A percentile compares a stretch with the other conserved stretches of the same genome.
phyloP scores from a whole-genome alignment of 1,140 invertebrate genomes.

The Drosophila eugracilis region DNA sequence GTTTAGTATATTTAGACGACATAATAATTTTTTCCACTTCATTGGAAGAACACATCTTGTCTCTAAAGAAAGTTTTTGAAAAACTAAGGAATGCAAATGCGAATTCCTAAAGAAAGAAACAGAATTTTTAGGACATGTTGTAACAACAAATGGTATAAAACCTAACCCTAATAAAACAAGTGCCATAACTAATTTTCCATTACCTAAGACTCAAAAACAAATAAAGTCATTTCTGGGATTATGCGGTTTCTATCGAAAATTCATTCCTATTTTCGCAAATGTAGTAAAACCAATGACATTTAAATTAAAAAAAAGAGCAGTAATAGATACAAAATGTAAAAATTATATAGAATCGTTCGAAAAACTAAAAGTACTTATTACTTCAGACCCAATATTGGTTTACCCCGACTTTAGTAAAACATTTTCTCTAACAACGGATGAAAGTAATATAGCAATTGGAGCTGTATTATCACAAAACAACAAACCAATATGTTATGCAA shows the following conservation, averaged over 20 bases:
- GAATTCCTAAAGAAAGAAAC: no score
- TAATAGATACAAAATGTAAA: neutral
- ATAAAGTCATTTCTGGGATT: slow-evolving; percentile 68
- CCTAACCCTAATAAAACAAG: no score
- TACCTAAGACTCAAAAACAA: slow-evolving; percentile 59
- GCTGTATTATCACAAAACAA: neutral
- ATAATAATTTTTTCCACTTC: no score
- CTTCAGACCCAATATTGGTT: neutral
- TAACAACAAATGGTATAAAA: slow-evolving; percentile 14
- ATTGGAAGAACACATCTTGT: no score
- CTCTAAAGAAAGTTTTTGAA: no score
- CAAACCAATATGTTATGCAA: neutral
- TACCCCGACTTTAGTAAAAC: neutral
- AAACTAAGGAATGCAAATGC: no score
- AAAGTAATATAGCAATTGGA: neutral
- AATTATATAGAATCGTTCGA: neutral
- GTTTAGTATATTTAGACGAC: no score
- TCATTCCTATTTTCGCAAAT: slow-evolving; percentile 20
- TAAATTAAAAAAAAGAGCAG: neutral
- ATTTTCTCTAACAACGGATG: neutral
- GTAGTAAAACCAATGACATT: neutral
- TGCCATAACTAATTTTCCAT: no score
- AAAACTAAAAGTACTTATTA: neutral
- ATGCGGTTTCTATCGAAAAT: slow-evolving; percentile 6
- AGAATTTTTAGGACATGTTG: no score